These are phyloP conservation scores for Hemicentrotus pulcherrimus DNA, from an alignment of 35 echinoderm and acorn worm genomes.

Conservation along the genomic window DNA sequence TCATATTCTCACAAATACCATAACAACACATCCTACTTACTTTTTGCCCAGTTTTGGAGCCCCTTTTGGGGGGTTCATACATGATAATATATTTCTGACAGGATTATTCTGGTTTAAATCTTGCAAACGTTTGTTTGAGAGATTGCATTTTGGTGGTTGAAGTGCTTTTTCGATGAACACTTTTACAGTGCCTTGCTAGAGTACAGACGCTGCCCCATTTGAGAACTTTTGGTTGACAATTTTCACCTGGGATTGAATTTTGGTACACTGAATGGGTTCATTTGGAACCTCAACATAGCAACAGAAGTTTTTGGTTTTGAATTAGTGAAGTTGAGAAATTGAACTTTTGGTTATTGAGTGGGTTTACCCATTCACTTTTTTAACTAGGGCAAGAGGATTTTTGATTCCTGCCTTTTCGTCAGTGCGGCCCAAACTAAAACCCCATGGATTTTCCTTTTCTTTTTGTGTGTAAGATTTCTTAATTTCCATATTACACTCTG, in stretches of 20 bases:
- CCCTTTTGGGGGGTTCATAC: background rate
- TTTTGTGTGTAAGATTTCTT: background rate
- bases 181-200: conserved; percentile 7
- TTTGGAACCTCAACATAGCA: background rate
- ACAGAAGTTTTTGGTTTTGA: background rate
- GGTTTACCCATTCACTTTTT: background rate
- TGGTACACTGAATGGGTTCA: background rate
- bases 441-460: background rate
- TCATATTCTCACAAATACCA: background rate
- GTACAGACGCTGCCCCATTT: conserved; percentile 3
- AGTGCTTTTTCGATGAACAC: background rate
- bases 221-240: conserved; percentile 29
- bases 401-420: background rate
- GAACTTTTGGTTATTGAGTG: background rate
- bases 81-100: background rate
- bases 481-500: background rate
- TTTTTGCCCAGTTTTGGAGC: background rate
- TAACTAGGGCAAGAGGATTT: background rate
- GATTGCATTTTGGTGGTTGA: conserved; percentile 34
- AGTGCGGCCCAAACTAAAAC: background rate
- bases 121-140: background rate
- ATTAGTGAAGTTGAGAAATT: background rate
- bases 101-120: background rate
- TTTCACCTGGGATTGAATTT: background rate
- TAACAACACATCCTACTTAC: background rate